Percentiles rank a stretch among this genome's conserved stretches.
These are phyloP conservation scores for Antheraea yamamai DNA, from an alignment of 2,888 invertebrate species.

Conservation along the genomic window DNA sequence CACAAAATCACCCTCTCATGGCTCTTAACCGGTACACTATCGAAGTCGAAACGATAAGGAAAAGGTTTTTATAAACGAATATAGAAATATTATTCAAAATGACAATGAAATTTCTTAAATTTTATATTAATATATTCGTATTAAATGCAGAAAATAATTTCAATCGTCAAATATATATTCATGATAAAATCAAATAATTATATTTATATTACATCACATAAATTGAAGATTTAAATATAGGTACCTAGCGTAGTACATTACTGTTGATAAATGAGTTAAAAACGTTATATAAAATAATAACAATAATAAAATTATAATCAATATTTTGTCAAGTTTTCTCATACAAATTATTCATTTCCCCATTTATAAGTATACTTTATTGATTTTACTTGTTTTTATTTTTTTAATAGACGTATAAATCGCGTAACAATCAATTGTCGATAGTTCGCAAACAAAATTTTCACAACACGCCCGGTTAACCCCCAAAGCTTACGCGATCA, in stretches of 20 bases:
- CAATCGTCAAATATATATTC: not conserved
- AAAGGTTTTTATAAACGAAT: slow-evolving; percentile 7
- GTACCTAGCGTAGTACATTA: no score
- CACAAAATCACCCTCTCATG: slow-evolving; percentile 66
- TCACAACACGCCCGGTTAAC: slow-evolving; percentile 18
- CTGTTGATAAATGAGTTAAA: no score
- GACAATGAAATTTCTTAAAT: no score
- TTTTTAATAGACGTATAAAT: not conserved
- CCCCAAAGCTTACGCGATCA: slow-evolving; percentile 48
- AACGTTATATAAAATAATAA: not conserved
- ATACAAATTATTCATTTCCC: not conserved
- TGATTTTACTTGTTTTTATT: not conserved
- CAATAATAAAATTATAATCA: not conserved
- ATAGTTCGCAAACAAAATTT: slow-evolving; percentile 23
- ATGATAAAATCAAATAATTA: not conserved
- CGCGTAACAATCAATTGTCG: slow-evolving; percentile 12
- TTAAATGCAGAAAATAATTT: not conserved
- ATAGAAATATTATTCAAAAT: slow-evolving; percentile 8
- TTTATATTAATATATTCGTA: not conserved
- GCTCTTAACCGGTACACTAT: slow-evolving; percentile 39
- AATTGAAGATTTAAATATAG: no score
- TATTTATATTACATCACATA: no score
- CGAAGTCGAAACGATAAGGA: slow-evolving; percentile 28
- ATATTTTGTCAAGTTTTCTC: not conserved
- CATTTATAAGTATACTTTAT: not conserved